These are phyloP conservation scores for Sphinx pinastri DNA, from an alignment of 2,888 invertebrate species.

Conservation along the genomic window DNA sequence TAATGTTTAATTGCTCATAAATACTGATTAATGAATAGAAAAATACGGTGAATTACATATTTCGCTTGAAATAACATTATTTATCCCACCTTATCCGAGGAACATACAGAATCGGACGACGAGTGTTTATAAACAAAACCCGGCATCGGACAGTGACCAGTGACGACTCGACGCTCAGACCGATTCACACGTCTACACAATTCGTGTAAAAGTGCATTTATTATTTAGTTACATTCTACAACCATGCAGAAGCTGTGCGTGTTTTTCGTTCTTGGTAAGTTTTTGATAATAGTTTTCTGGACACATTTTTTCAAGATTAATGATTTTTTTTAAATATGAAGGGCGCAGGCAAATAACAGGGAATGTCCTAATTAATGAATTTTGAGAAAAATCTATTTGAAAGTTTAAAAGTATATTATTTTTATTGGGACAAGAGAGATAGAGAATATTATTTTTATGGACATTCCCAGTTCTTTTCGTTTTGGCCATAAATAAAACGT, in stretches of 20 bases:
- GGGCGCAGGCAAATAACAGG: too few species aligned
- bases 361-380: too few species aligned
- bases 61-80: not conserved
- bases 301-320: too few species aligned
- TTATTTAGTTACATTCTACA: slow-evolving; percentile 17
- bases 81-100: slow-evolving; percentile 14
- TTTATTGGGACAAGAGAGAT: too few species aligned
- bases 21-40: not conserved
- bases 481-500: too few species aligned
- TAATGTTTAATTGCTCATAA: not conserved
- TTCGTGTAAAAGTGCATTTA: slow-evolving; percentile 24
- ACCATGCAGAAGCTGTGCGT: slow-evolving; percentile 52
- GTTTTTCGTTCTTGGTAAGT: slow-evolving; percentile 59
- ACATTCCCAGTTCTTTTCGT: too few species aligned
- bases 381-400: too few species aligned
- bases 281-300: not conserved
- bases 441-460: too few species aligned
- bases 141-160: slow-evolving; percentile 35
- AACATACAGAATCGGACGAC: not conserved
- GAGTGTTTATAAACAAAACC: slow-evolving; percentile 51
- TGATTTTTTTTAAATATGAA: not conserved
- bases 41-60: slow-evolving; percentile 15
- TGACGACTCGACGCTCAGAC: slow-evolving; percentile 36
- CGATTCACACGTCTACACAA: slow-evolving; percentile 21
- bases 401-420: too few species aligned